These are phyloP conservation scores for Trigoniulus corallinus DNA, from an alignment of 1,140 invertebrate species.

Conservation along the genomic window DNA sequence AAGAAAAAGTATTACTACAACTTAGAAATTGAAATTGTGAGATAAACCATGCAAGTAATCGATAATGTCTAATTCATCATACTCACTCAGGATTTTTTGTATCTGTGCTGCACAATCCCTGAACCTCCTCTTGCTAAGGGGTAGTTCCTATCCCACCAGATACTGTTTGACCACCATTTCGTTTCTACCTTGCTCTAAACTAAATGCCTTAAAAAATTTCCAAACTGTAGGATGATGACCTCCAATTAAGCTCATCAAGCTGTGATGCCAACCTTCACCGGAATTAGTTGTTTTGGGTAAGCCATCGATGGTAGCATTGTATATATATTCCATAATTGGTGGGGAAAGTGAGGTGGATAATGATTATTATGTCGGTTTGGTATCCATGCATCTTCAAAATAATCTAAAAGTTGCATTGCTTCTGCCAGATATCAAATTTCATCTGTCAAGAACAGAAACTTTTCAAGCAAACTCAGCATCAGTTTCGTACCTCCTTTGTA, in stretches of 20 bases:
- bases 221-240: neutral
- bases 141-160: neutral
- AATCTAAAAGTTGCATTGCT: neutral
- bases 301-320: neutral
- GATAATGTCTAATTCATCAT: too few species aligned
- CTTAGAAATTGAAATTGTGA: too few species aligned
- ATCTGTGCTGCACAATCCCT: too few species aligned
- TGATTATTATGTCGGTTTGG: neutral
- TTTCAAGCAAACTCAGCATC: slow-evolving; percentile 4
- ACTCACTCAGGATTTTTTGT: too few species aligned
- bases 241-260: neutral
- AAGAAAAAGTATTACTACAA: too few species aligned
- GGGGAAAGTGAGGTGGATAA: neutral
- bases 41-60: too few species aligned
- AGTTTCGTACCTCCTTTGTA: slow-evolving; percentile 1
- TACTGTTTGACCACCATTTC: neutral
- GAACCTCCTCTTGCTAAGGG: too few species aligned
- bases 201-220: neutral
- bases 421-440: neutral
- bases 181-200: neutral
- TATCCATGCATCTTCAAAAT: slow-evolving; percentile 5
- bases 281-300: too few species aligned
- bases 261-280: neutral
- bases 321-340: neutral
- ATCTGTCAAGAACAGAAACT: neutral